Evolutionary conservation across 2,797 vertebrate species (phyloP).

Genomic region (Schizothorax lantsangensis): DNA sequence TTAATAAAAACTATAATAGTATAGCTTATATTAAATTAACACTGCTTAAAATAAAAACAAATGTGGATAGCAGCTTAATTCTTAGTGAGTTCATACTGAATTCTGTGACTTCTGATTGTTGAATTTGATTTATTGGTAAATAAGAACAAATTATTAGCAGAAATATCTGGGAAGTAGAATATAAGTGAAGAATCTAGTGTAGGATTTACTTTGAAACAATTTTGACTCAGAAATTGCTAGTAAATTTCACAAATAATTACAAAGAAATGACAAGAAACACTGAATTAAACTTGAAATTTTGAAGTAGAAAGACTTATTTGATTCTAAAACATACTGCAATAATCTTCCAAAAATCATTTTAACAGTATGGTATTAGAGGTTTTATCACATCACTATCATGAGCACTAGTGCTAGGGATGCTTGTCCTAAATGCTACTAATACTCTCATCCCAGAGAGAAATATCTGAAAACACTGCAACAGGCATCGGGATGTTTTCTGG

Average conservation of each 20-base stretch:
- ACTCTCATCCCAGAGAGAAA: not conserved
- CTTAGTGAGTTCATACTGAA: too few species aligned
- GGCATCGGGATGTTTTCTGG: conserved; percentile 48
- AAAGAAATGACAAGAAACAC: too few species aligned
- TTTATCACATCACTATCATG: not conserved
- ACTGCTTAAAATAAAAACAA: too few species aligned
- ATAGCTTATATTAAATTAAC: not conserved
- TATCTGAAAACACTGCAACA: not conserved
- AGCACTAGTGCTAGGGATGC: not conserved
- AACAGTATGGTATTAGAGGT: not conserved
- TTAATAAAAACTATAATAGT: not conserved
- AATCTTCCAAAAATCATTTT: not conserved
- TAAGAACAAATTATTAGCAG: too few species aligned
- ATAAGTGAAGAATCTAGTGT: not conserved
- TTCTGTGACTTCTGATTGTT: too few species aligned
- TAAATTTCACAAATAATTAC: too few species aligned
- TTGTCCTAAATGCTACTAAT: not conserved
- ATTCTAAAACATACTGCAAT: not conserved
- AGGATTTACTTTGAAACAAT: not conserved
- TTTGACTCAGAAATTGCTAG: not conserved
- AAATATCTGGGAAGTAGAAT: too few species aligned
- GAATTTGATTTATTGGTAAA: too few species aligned
- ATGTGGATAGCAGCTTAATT: too few species aligned
- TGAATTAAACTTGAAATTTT: not conserved
- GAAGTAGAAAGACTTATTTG: not conserved